Conservation (phyloP, 2,113 vertebrate genomes). For the Serinus canaria region DNA sequence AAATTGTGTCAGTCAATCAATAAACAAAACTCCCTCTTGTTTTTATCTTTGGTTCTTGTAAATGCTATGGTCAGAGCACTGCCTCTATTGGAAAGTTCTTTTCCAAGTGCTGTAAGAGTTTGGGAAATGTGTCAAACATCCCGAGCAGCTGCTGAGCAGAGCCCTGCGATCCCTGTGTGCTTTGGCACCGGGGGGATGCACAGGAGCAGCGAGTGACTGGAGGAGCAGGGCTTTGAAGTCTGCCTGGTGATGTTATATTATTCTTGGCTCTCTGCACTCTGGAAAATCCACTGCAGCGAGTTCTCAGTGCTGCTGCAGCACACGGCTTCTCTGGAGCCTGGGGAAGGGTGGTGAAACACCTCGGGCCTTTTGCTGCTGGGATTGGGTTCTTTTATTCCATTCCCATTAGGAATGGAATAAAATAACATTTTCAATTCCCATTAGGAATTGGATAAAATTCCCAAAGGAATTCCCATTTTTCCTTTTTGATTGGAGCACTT, state of each 20-base stretch:
- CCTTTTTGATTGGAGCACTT: neutral
- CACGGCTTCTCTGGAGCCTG: conserved; percentile 68
- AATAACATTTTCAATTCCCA: too few relatives aligned
- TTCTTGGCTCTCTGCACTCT: conserved; percentile 78
- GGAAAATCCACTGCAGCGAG: conserved; percentile 83
- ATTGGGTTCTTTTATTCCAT: conserved; percentile 52
- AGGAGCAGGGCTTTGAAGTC: conserved; percentile 80
- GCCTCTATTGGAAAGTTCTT: conserved; percentile 76
- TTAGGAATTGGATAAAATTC: too few relatives aligned
- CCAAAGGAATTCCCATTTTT: neutral
- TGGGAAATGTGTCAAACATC: conserved; percentile 73
- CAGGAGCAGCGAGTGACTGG: conserved; percentile 73
- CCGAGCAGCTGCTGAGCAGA: conserved; percentile 68
- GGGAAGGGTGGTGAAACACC: conserved; percentile 75
- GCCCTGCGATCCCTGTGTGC: conserved; percentile 62
- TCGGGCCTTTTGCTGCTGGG: conserved; percentile 18
- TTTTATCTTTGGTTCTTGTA: conserved; percentile 19
- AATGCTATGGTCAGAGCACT: conserved; percentile 4
- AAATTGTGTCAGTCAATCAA: conserved; percentile 3
- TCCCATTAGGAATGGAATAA: neutral
- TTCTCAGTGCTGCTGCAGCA: conserved; percentile 68
- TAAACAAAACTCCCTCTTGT: neutral
- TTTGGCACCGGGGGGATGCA: conserved; percentile 77
- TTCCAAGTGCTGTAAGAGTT: conserved; percentile 71
- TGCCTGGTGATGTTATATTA: conserved; percentile 81